Evolutionary conservation across 2,797 vertebrate genomes (phyloP), one percentile per base, ranked within the genome.

Genomic region (Melanotaenia nigrans): DNA sequence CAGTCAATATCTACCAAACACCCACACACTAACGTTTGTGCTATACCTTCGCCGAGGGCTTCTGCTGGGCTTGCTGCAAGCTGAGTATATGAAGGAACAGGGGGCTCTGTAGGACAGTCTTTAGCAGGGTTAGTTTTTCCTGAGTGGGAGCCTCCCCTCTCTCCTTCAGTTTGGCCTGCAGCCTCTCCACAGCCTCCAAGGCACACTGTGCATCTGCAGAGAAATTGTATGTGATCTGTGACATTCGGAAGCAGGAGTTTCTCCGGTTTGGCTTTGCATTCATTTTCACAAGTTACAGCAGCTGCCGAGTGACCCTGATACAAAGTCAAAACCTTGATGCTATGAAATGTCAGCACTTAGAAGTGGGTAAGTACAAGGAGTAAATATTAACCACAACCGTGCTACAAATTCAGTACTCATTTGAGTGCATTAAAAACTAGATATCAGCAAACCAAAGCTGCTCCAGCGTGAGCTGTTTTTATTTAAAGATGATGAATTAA

Each of bases 91-190:
- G 97, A 79, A 94, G 96, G 90, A 99, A 98, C 63, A 98, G 95
- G n/a, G 97, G 96, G 89, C 97, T 99, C 91, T 97, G 96, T 63
- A 99, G 92, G 61, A 99, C 96, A 10, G 95, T 97, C 87, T 95
- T 98, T 5, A 99, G 86, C 65, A 99, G 91, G 72, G 83, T 95
- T 65, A 99, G 90, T 55, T 96, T 99, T 87, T 98, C 96, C 83
- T 96, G 96, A 0, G 95, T 95, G 28, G 94, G 94, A 65, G 87
- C 35, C 61, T 98, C 97, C 53, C 97, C 97, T 73, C 95, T 92
- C 86, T 96, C 96, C 67, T 95, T 95, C 70, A 98, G 91, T 84
- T 96, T 97, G 79, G 91, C 91, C 85, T 97, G 97, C 65, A 99
- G 93, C 58, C 97, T 95, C 77, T 97, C 97, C 86, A 97, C 95